Percentiles rank a stretch among this genome's conserved stretches.
Conservation (phyloP, 1,140 invertebrate genomes). For the Liolophura sinensis region DNA sequence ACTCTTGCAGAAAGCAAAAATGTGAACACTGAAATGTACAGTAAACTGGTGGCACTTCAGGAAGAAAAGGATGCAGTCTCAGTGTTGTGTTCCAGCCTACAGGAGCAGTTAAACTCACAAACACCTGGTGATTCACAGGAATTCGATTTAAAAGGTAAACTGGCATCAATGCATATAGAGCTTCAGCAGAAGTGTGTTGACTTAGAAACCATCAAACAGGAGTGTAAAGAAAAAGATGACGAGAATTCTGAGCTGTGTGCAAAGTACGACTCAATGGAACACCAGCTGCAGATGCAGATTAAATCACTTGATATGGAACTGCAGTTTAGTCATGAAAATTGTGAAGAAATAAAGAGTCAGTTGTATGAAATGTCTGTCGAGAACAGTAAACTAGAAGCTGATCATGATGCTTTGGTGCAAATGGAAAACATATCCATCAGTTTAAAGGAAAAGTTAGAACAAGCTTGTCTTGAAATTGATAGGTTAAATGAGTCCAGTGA, state of each 20-base stretch:
- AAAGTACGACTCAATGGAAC: background rate
- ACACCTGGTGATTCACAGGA: too few relatives aligned
- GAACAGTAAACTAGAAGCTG: constrained; percentile 6
- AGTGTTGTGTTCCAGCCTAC: constrained; percentile 6
- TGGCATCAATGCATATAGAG: too few relatives aligned
- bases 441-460: too few relatives aligned
- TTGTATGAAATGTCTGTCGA: constrained; percentile 6
- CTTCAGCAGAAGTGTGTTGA: too few relatives aligned
- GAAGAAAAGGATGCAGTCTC: constrained; percentile 8
- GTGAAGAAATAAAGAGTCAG: constrained; percentile 3
- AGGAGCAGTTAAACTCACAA: constrained; percentile 1
- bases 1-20: constrained; percentile 21
- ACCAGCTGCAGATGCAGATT: constrained; percentile 3
- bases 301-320: constrained; percentile 2
- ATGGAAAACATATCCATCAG: too few relatives aligned
- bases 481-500: too few relatives aligned
- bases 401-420: background rate
- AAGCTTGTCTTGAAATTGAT: too few relatives aligned
- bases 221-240: too few relatives aligned
- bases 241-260: too few relatives aligned
- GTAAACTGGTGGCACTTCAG: constrained; percentile 5
- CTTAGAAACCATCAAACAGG: too few relatives aligned
- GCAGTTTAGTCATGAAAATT: background rate
- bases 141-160: too few relatives aligned
- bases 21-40: constrained; percentile 12